A percentile compares a stretch with the other conserved stretches of the same genome.
Evolutionary conservation across 2,888 invertebrate species (phyloP).

Genomic region (Frankliniella fusca): DNA sequence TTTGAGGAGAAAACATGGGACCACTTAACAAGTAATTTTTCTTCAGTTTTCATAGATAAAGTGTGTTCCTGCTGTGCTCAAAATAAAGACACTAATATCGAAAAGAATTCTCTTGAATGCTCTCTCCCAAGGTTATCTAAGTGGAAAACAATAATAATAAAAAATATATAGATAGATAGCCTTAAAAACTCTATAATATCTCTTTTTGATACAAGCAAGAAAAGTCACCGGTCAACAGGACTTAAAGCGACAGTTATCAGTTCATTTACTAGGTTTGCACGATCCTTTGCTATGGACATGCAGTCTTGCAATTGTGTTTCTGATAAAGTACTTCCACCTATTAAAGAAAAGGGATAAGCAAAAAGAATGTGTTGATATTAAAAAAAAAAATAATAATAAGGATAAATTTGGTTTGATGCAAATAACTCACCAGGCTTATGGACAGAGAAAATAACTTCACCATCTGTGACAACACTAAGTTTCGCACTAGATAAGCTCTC

Average conservation of each 20-base stretch:
- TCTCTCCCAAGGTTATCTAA: too few species aligned
- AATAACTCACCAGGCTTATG: constrained; percentile 63
- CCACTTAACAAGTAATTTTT: too few species aligned
- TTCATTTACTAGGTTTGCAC: constrained; percentile 53
- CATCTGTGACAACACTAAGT: constrained; percentile 63
- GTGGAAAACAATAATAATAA: too few species aligned
- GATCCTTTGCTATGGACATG: constrained; percentile 57
- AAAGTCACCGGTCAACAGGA: too few species aligned
- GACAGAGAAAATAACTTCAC: constrained; percentile 59
- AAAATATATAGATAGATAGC: too few species aligned
- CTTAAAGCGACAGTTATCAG: constrained; percentile 44
- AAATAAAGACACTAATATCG: too few species aligned
- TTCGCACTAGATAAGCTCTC: constrained; percentile 68
- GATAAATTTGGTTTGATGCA: neutral
- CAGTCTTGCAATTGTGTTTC: constrained; percentile 57
- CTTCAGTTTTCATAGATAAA: too few species aligned
- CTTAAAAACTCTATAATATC: too few species aligned
- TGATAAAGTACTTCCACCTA: constrained; percentile 58
- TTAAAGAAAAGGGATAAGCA: constrained; percentile 27
- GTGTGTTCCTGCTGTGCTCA: too few species aligned
- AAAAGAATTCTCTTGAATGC: too few species aligned
- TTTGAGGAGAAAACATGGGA: too few species aligned
- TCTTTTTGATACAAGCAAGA: too few species aligned
- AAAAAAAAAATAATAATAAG: neutral
- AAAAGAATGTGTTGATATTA: constrained; percentile 10